Evolutionary conservation across 2,797 vertebrate genomes (phyloP).

Genomic region (Scomberomorus guttatus): DNA sequence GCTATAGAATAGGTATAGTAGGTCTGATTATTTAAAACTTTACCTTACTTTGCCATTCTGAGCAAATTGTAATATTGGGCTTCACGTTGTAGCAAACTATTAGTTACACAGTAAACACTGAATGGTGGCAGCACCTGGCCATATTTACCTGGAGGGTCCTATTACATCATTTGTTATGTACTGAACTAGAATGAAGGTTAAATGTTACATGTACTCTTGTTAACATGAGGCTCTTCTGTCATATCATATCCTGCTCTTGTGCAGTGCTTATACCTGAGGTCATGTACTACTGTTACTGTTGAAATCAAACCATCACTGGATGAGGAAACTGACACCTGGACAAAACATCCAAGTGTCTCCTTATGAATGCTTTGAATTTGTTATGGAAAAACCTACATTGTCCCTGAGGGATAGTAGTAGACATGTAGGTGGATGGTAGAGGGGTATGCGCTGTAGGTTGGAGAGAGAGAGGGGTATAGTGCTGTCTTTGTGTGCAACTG

Average conservation of each 20-base stretch:
- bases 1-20: too few species aligned
- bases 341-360: not conserved
- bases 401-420: not conserved
- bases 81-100: not conserved
- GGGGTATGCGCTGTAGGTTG: not conserved
- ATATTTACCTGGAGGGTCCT: not conserved
- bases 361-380: not conserved
- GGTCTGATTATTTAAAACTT: too few species aligned
- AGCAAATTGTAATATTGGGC: too few species aligned
- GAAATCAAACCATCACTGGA: conserved; percentile 14
- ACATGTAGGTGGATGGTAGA: conserved; percentile 8
- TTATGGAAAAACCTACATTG: conserved; percentile 1
- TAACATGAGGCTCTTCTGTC: conserved; percentile 21
- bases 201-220: conserved; percentile 20
- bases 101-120: not conserved
- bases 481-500: conserved; percentile 5
- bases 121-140: not conserved
- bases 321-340: conserved; percentile 9
- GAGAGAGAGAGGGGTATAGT: not conserved
- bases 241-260: conserved; percentile 9
- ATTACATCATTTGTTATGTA: conserved; percentile 15
- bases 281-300: not conserved
- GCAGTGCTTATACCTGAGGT: not conserved
- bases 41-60: too few species aligned
- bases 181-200: not conserved